Evolutionary conservation across 2,113 vertebrate species (phyloP).

Genomic region (Rhipidura dahli): DNA sequence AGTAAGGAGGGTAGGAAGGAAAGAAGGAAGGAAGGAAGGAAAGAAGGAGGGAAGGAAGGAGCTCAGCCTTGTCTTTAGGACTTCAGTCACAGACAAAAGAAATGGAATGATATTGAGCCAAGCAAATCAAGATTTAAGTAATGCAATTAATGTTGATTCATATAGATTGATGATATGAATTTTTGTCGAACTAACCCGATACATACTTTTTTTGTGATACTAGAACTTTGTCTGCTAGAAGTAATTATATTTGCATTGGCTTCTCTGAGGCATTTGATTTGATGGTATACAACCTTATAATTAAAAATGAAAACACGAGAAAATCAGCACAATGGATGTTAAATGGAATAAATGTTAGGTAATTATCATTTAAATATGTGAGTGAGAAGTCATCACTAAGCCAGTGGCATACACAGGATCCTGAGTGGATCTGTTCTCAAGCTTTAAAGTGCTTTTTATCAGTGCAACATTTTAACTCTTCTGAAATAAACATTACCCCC

Average conservation of each 20-base stretch:
- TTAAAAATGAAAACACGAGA: not conserved
- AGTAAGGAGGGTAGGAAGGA: not conserved
- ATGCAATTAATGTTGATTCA: not conserved
- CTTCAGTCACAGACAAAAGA: not conserved
- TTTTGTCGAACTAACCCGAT: not conserved
- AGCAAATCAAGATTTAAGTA: not conserved
- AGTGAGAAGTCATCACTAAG: not conserved
- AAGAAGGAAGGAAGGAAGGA: not conserved
- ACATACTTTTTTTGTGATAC: not conserved
- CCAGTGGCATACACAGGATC: not conserved
- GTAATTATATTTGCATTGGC: constrained; percentile 5
- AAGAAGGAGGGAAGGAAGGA: not conserved
- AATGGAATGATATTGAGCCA: not conserved
- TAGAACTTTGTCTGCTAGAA: not conserved
- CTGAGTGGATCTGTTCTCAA: not conserved
- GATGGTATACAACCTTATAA: not conserved
- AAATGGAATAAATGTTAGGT: not conserved
- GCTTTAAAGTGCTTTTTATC: not conserved
- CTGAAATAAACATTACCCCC: not conserved
- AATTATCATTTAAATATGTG: not conserved
- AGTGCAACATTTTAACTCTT: not conserved
- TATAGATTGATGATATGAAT: not conserved
- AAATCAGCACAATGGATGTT: not conserved
- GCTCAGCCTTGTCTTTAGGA: not conserved
- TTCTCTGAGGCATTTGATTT: not conserved